Conservation (phyloP, 64 coral and sea anemone genomes). For the Astreopora myriophthalma region DNA sequence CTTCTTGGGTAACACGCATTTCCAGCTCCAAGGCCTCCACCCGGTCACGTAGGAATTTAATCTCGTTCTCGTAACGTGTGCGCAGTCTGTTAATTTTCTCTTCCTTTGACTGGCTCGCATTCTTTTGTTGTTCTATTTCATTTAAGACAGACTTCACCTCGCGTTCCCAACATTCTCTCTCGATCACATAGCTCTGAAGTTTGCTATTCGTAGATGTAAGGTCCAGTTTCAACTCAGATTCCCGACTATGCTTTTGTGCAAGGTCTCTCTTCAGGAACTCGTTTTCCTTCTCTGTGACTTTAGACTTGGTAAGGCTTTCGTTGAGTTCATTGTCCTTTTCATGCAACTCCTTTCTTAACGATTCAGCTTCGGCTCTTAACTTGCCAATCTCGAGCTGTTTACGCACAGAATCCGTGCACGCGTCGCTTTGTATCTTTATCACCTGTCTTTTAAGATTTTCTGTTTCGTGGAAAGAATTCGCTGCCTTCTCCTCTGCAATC, state of each 20-base stretch:
- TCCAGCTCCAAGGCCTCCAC: conserved; percentile 79
- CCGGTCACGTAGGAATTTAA: conserved; percentile 71
- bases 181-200: conserved; percentile 92
- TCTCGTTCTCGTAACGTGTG: conserved; percentile 91
- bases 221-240: conserved; percentile 88
- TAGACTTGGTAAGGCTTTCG: conserved; percentile 57
- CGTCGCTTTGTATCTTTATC: conserved; percentile 77
- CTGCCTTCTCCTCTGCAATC: conserved; percentile 51
- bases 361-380: conserved; percentile 67
- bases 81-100: conserved; percentile 70
- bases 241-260: conserved; percentile 57
- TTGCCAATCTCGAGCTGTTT: conserved; percentile 74
- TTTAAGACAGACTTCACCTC: conserved; percentile 83
- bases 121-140: conserved; percentile 93
- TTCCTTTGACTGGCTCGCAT: conserved; percentile 75
- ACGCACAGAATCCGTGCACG: conserved; percentile 74
- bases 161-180: conserved; percentile 88
- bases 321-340: conserved; percentile 64
- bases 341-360: conserved; percentile 61
- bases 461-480: conserved; percentile 76
- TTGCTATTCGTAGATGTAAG: conserved; percentile 84
- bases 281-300: conserved; percentile 85
- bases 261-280: conserved; percentile 85
- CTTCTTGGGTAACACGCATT: conserved; percentile 69
- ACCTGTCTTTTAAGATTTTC: conserved; percentile 81